Evolutionary conservation across 2,888 invertebrate genomes (phyloP), one percentile per base, ranked within the genome.

Genomic region (Andrena dorsata): DNA sequence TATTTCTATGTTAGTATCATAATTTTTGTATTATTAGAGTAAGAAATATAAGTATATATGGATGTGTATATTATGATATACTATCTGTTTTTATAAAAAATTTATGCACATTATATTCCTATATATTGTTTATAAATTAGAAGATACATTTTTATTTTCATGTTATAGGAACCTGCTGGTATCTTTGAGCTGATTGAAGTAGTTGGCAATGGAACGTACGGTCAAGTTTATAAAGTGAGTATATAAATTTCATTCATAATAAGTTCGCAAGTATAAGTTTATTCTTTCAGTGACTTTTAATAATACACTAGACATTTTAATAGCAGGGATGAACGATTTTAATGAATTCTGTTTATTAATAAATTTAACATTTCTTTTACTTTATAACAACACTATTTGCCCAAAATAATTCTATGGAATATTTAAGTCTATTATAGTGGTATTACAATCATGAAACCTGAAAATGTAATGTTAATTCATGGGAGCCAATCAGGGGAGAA

Each of bases 181-280:
- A 99, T 99, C 94, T 99, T 99, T 95, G 99, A 99, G 95, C 96
- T 99, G 86, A 99, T 99, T 93, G 99, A 99, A 96, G 99, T 99
- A 84, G 99, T 99, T 89, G 99, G 99, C 94, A 99, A 99, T 98
- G 99, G 99, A 93, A 99, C 99, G 74, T 99, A 99, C 95, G 99
- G 99, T 90, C 99, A 99, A 96, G 99, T 99, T 80, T 99, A 99
- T 95, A 99, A 99, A 97, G 99, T 98, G 95, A 95, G 94, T 89
- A 74, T n/a, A 65, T 16, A 32, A 51, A 60, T 30, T 68, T 49
- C 0, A 10, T 51, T 28, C 20, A 26, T 3, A 4, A 23, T 61
- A 23, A 6, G 13, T 32, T 41, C n/a, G 30, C 3, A 23, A 30
- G 8, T 32, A 20, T 16, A n/a, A 8, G 32, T 32, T 49, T 23